Evolutionary conservation across 1,140 invertebrate genomes (phyloP), one percentile per base, ranked within the genome.

Genomic region (Papilio polytes): DNA sequence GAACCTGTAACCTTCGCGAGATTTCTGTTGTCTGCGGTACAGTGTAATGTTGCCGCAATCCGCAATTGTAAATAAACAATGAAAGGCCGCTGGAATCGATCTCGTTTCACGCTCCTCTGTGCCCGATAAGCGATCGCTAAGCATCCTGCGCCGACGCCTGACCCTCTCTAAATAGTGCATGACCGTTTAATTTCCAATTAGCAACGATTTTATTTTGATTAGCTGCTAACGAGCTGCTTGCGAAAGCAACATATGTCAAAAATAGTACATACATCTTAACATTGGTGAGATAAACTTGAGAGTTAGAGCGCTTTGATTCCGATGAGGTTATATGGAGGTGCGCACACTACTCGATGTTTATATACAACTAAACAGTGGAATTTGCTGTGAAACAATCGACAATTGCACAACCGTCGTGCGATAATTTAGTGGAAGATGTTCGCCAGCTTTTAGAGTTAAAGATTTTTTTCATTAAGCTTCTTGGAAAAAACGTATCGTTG

Each of bases 1-100:
- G 51, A 13, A 15, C 20, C 26, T 48, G 20, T 9, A 20, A 18
- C 41, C 44, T 53, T 26, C 74, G 26, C 53, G 26, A 31, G 31
- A 74, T n/a, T 13, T 73, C 22, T 10, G 56, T 18, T 56, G 53
- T 56, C 51, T 18, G 51, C 18, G 4, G 53, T 56, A 18, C n/a
- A n/a, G 53, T 56, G 53, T n/a, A 8, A 22, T 41, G 44, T 80
- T 66, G 36, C 63, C 26, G 44, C 70, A 70, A 46, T 44, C 36
- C n/a, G 22, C 63, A 20, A 70, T 26, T 70, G 59, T 81, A 72
- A 56, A 78, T 73, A 78, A 31, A 81, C 80, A 81, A 81, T 81
- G 80, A 81, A 81, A 81, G 80, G 80, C 74, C 80, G 76, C 70
- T 70, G 80, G 78, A 78, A 78, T 81, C 80, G 76, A 78, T 81